Conservation (phyloP, 1,140 invertebrate species). For the Ceratosolen fusciceps region DNA sequence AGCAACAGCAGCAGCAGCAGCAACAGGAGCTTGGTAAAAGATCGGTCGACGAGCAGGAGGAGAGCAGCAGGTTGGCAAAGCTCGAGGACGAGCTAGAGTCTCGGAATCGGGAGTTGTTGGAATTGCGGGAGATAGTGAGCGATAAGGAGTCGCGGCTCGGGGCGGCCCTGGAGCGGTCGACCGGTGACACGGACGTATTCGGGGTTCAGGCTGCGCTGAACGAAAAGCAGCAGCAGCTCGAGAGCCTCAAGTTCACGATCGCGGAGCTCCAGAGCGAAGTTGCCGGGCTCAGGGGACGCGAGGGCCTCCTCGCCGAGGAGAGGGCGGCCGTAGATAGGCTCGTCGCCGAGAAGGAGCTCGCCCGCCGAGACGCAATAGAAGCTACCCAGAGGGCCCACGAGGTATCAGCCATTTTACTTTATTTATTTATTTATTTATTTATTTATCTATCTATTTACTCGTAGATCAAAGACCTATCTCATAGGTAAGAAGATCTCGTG, state of each 20-base stretch:
- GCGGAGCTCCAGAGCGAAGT: conserved; percentile 52
- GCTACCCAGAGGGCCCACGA: conserved; percentile 12
- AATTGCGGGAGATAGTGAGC: conserved; percentile 56
- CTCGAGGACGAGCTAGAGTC: conserved; percentile 54
- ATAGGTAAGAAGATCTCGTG: too few relatives aligned
- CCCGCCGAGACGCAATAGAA: conserved; percentile 52
- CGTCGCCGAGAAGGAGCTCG: conserved; percentile 58
- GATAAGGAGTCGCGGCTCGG: conserved; percentile 61
- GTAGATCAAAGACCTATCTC: too few relatives aligned
- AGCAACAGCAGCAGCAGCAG: not conserved
- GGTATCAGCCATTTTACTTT: conserved; percentile 14
- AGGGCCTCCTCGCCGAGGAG: conserved; percentile 55
- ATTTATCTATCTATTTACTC: too few relatives aligned
- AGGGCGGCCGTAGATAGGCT: conserved; percentile 53
- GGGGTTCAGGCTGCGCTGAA: conserved; percentile 57
- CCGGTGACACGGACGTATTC: conserved; percentile 56
- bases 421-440: too few relatives aligned
- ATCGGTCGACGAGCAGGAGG: conserved; percentile 47
- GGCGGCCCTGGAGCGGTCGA: conserved; percentile 41
- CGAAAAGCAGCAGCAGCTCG: conserved; percentile 57
- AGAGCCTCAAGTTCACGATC: conserved; percentile 52
- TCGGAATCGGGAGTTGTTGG: conserved; percentile 55
- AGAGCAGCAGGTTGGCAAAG: conserved; percentile 45
- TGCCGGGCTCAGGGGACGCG: conserved; percentile 45
- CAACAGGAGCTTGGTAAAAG: conserved; percentile 13